These are phyloP conservation scores for Artibeus lituratus DNA, from an alignment of 2,797 vertebrate species.

Conservation along the genomic window DNA sequence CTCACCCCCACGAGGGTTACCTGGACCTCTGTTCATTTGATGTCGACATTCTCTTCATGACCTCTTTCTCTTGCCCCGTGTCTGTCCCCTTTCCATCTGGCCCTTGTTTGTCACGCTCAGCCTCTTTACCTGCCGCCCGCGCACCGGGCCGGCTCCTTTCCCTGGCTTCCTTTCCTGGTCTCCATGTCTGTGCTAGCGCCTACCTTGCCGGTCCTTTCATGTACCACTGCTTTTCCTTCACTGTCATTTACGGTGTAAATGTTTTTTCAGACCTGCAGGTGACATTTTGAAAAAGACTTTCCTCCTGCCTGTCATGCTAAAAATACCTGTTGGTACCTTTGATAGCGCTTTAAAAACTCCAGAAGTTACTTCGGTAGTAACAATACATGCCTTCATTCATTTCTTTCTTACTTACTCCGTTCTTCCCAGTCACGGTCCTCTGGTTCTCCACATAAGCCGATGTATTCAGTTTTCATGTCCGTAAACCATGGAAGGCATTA, in stretches of 20 bases:
- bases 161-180: not conserved
- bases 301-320: not conserved
- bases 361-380: not conserved
- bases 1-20: not conserved
- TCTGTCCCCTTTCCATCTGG: not conserved
- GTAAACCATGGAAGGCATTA: not conserved
- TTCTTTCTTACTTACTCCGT: not conserved
- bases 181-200: not conserved
- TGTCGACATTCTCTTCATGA: not conserved
- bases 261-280: conserved; percentile 1
- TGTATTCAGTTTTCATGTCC: not conserved
- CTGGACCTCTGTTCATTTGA: not conserved
- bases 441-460: not conserved
- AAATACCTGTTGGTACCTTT: not conserved
- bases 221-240: not conserved
- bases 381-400: not conserved
- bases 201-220: not conserved
- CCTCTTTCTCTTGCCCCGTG: not conserved
- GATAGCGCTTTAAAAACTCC: not conserved
- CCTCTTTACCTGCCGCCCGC: not conserved
- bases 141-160: not conserved
- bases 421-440: not conserved
- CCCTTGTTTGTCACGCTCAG: not conserved
- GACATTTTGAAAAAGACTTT: not conserved
- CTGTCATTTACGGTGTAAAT: not conserved